These are phyloP conservation scores for Macropis europaea DNA, from an alignment of 2,888 invertebrate genomes.

Conservation along the genomic window DNA sequence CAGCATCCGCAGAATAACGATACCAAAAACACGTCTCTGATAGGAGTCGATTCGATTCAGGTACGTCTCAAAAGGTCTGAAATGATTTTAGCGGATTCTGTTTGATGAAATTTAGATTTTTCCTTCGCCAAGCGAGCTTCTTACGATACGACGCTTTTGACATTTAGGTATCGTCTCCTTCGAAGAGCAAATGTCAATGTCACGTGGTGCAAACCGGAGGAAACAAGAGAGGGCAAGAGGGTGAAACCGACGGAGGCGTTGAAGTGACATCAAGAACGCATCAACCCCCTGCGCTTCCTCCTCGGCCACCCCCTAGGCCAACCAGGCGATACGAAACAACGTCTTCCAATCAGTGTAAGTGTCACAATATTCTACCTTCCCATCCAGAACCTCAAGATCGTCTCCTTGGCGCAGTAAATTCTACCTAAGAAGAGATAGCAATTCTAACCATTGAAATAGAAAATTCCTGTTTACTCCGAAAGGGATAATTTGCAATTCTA, in stretches of 20 bases:
- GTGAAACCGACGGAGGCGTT: conserved; percentile 69
- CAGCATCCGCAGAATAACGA: conserved; percentile 60
- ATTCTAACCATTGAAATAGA: no score
- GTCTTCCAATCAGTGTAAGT: conserved; percentile 73
- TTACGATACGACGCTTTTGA: neutral
- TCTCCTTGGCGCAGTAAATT: no score
- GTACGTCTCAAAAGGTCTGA: no score
- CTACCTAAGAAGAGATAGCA: no score
- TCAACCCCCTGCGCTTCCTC: conserved; percentile 77
- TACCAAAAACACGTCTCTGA: conserved; percentile 67
- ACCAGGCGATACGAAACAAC: conserved; percentile 74
- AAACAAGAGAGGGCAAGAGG: conserved; percentile 68
- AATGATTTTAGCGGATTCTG: neutral
- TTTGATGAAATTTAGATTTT: neutral
- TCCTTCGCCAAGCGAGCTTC: no score
- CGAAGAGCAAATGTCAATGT: conserved; percentile 74
- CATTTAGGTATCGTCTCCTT: conserved; percentile 57
- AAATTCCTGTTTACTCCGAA: no score
- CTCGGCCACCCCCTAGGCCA: conserved; percentile 76
- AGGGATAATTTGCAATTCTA: no score
- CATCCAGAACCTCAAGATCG: neutral
- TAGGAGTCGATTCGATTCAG: conserved; percentile 72
- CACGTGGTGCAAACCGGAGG: conserved; percentile 71
- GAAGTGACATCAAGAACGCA: conserved; percentile 73
- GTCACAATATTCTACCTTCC: neutral